Base-by-base conservation (phyloP, 1,140 invertebrate species). In the Piezodorus guildinii region DNA sequence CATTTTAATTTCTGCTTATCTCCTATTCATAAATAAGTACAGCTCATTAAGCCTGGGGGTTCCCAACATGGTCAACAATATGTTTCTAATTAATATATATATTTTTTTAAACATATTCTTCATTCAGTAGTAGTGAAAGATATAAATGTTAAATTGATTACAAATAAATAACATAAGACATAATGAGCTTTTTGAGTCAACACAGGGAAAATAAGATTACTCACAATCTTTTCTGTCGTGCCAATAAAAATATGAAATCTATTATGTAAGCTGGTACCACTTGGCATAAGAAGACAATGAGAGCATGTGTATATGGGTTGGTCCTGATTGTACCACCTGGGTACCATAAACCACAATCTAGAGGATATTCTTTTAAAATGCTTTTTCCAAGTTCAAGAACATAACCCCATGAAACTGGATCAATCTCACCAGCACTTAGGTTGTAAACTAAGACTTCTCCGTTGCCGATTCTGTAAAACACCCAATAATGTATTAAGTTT, bases 331-430 rank as follows among this genome's bases (percentile, higher is more conserved):
- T 76, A 15, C 81, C 81, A 62, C 78, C 78, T 6, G 83, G 83
- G 69, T 82, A 84, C 82, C 83, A 84, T 5, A 84, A 69, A 0
- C 80, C 80, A 71, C 78, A 78, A 19, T 78, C 78, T 44, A 84
- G 72, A 0, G 82, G 82, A 67, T 78, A 77, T 44, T 73, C 70
- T n/a, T 72, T 68, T 19, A 74, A 65, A 6, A 73, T 68, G 23
- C 67, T 68, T 62, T 72, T 74, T 14, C 77, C 76, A 63, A 70
- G 70, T 51, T 71, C 62, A 39, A 77, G 66, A 62, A 83, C 75
- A 66, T 82, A 78, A 39, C 81, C 80, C 82, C 92, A 96, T 0
- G 85, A 87, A 2, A 84, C 77, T 49, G 80, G 80, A 17, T 81
- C 74, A 21, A 82, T 74, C 16, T 83, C 81, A 27, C 81, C 81